A percentile compares a stretch with the other conserved stretches of the same genome.
These are phyloP conservation scores for Hydraecia micacea DNA, from an alignment of 2,888 invertebrate genomes.

Conservation along the genomic window DNA sequence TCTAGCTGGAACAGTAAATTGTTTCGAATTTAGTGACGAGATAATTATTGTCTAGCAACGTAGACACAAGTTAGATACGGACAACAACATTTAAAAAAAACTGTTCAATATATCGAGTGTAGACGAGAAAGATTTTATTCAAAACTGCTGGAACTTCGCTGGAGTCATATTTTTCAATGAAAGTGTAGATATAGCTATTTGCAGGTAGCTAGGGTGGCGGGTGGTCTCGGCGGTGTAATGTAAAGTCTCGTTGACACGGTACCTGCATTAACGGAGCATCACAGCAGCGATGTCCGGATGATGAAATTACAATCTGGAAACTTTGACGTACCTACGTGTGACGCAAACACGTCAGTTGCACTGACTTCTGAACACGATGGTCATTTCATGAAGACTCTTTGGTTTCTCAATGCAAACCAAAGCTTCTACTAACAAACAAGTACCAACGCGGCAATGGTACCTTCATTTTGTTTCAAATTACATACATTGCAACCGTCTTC, in stretches of 20 bases:
- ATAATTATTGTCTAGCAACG: constrained; percentile 6
- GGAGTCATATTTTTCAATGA: constrained; percentile 65
- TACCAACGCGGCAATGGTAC: not conserved
- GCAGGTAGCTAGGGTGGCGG: constrained; percentile 42
- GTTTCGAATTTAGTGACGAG: not conserved
- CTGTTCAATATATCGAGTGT: constrained; percentile 15
- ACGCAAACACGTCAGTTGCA: constrained; percentile 34
- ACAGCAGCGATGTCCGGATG: constrained; percentile 38
- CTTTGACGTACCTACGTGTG: constrained; percentile 45
- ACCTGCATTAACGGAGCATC: constrained; percentile 67
- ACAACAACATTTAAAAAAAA: not conserved
- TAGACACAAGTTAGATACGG: constrained; percentile 3
- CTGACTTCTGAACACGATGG: constrained; percentile 7
- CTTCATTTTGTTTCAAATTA: not conserved
- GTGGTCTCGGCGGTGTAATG: constrained; percentile 68
- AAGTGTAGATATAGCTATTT: constrained; percentile 56
- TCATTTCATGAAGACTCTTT: constrained; percentile 12
- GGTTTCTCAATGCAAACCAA: constrained; percentile 7
- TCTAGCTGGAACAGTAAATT: not conserved
- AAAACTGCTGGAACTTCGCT: constrained; percentile 41
- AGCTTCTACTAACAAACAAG: not conserved
- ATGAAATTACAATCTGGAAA: constrained; percentile 55
- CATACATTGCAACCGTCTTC: not conserved
- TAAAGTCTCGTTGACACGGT: constrained; percentile 68
- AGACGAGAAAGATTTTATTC: constrained; percentile 42